Percentiles rank a stretch among this genome's conserved stretches.
These are phyloP conservation scores for Xiphophorus hellerii DNA, from an alignment of 2,113 vertebrate species.

Conservation along the genomic window DNA sequence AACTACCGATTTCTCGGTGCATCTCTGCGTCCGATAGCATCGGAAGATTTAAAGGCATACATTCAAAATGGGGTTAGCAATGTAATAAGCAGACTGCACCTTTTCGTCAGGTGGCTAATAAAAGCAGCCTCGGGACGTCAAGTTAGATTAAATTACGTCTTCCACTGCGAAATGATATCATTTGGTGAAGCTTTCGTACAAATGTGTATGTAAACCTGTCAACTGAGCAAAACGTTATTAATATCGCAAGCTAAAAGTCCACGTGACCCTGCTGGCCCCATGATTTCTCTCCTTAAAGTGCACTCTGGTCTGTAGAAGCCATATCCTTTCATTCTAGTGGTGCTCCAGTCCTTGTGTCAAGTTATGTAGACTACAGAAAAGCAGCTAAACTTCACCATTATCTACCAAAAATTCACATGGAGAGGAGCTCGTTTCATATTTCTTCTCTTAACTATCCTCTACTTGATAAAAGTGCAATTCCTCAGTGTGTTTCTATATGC, in stretches of 20 bases:
- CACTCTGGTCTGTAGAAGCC: not conserved
- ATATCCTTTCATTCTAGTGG: not conserved
- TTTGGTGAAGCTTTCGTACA: too few relatives aligned
- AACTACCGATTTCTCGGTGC: too few relatives aligned
- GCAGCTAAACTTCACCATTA: not conserved
- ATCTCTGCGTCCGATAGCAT: too few relatives aligned
- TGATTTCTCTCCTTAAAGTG: conserved; percentile 14
- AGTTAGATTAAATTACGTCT: too few relatives aligned
- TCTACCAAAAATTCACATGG: not conserved
- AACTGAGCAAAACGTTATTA: not conserved
- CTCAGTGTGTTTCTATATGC: conserved; percentile 61
- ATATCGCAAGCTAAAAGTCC: not conserved
- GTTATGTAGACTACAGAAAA: not conserved
- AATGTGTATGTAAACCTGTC: not conserved
- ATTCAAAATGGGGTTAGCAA: too few relatives aligned
- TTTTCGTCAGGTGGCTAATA: too few relatives aligned
- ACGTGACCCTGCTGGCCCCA: conserved; percentile 67
- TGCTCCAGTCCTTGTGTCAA: not conserved
- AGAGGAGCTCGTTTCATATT: not conserved
- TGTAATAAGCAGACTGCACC: too few relatives aligned
- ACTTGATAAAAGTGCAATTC: conserved; percentile 83
- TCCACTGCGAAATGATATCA: too few relatives aligned
- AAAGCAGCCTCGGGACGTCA: too few relatives aligned
- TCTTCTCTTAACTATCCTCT: conserved; percentile 20
- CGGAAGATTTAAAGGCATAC: too few relatives aligned